Conservation (phyloP, 2,888 invertebrate species). For the Uloborus plumipes region DNA sequence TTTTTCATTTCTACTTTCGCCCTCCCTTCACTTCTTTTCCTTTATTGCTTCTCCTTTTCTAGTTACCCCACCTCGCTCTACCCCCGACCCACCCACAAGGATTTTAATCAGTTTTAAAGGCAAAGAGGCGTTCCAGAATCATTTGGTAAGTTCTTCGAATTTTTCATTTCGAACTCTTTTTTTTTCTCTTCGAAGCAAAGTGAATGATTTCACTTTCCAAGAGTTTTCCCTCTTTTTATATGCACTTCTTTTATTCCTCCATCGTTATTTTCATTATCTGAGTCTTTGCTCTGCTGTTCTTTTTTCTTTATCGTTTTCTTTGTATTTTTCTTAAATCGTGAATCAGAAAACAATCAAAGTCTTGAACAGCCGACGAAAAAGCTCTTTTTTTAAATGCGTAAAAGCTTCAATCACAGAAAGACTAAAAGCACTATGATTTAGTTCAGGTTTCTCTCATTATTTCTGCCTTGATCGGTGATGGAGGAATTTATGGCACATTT, state of each 20-base stretch:
- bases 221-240: conserved; percentile 13
- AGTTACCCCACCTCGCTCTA: background rate
- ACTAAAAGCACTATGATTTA: too few species aligned
- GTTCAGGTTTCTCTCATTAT: too few species aligned
- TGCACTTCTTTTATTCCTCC: background rate
- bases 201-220: conserved; percentile 55
- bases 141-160: conserved; percentile 38
- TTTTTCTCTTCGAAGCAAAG: conserved; percentile 14
- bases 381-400: too few species aligned
- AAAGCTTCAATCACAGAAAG: too few species aligned
- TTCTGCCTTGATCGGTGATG: too few species aligned
- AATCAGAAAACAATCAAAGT: too few species aligned
- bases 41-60: background rate
- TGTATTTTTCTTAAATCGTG: background rate
- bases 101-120: conserved; percentile 60
- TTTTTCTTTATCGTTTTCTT: conserved; percentile 15
- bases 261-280: too few species aligned
- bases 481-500: too few species aligned
- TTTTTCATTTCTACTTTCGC: conserved; percentile 19
- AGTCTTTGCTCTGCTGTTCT: background rate
- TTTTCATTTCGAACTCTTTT: conserved; percentile 47
- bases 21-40: conserved; percentile 18
- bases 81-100: conserved; percentile 5
- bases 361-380: too few species aligned
- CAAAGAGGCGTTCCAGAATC: conserved; percentile 52